Percentiles rank a stretch among this genome's conserved stretches.
Evolutionary conservation across 2,797 vertebrate species (phyloP).

Genomic region (Dipus sagitta): DNA sequence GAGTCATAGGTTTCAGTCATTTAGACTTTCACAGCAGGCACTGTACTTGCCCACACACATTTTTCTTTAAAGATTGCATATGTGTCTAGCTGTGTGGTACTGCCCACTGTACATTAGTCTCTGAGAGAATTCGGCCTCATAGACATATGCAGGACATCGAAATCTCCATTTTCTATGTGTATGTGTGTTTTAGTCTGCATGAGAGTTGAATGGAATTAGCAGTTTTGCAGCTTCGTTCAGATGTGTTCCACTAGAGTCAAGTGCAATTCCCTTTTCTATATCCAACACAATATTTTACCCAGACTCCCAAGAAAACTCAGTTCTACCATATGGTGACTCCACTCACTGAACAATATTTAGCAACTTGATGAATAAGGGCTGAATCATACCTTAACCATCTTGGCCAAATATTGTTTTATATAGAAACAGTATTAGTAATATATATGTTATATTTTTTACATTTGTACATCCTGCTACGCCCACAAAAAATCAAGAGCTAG

Average conservation of each 20-base stretch:
- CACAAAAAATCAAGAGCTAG: slow-evolving; percentile 85
- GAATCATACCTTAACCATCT: slow-evolving; percentile 88
- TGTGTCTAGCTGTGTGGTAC: slow-evolving; percentile 73
- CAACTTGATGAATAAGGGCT: slow-evolving; percentile 86
- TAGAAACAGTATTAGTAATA: slow-evolving; percentile 88
- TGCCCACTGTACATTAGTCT: slow-evolving; percentile 57
- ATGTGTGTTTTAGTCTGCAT: background rate
- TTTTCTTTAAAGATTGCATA: slow-evolving; percentile 84
- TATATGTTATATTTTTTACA: slow-evolving; percentile 84
- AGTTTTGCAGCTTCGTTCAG: background rate
- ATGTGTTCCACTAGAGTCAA: background rate
- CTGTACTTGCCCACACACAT: slow-evolving; percentile 86
- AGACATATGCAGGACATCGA: background rate
- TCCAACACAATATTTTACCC: slow-evolving; percentile 48
- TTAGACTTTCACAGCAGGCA: slow-evolving; percentile 85
- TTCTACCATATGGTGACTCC: slow-evolving; percentile 80
- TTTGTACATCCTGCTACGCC: slow-evolving; percentile 87
- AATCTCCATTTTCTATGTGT: background rate
- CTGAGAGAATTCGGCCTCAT: slow-evolving; percentile 43
- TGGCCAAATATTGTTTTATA: slow-evolving; percentile 89
- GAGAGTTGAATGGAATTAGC: slow-evolving; percentile 15
- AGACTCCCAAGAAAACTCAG: slow-evolving; percentile 63
- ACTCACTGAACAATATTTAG: slow-evolving; percentile 87
- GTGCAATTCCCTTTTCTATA: slow-evolving; percentile 39
- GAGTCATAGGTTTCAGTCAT: slow-evolving; percentile 89